Base-by-base conservation (phyloP, 2,113 vertebrate genomes). In the Herpetotheres cachinnans region DNA sequence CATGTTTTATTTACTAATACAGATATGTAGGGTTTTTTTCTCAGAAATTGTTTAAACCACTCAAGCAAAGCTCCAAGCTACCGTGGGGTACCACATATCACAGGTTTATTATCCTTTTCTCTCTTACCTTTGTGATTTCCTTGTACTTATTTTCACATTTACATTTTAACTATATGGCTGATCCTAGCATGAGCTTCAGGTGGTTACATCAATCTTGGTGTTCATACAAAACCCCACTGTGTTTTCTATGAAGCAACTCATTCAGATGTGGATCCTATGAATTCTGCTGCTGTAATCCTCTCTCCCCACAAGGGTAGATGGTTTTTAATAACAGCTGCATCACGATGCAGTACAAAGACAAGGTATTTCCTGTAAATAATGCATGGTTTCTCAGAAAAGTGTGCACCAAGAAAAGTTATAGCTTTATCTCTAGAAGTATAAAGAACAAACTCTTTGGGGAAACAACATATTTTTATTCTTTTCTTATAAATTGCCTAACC, bases 281-380 rank as follows among this genome's bases (percentile, higher is more conserved):
- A 69, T 83, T 73, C 71, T 80, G 11, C 42, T 78, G 44, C 24
- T 54, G 8, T 73, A 93, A 90, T 77, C 27, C 58, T 83, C 49
- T 56, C 62, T 40, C 13, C 38, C 5, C 13, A 30, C 26, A 85
- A 76, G 21, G 0, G 0, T 4, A 67, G 32, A 18, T 2, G 10
- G 2, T 20, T 93, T 81, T 82, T 82, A 92, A 25, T 46, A 92
- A 86, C 21, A 76, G 27, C 15, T 56, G 16, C 46, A 83, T 62
- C 54, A 86, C 0, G 4, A 59, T n/a, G 25, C 25, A 73, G 25
- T 70, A 70, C 59, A 95, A 80, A 86, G 56, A 67, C 47, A 88
- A 92, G 82, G 55, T 73, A 74, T 88, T 78, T 95, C 63, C 59
- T 59, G 46, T 81, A 92, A 95, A 89, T 89, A 84, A 90, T 66